Evolutionary conservation across 2,797 vertebrate species (phyloP), one percentile per base, ranked within the genome.

Genomic region (Hippoglossus hippoglossus): DNA sequence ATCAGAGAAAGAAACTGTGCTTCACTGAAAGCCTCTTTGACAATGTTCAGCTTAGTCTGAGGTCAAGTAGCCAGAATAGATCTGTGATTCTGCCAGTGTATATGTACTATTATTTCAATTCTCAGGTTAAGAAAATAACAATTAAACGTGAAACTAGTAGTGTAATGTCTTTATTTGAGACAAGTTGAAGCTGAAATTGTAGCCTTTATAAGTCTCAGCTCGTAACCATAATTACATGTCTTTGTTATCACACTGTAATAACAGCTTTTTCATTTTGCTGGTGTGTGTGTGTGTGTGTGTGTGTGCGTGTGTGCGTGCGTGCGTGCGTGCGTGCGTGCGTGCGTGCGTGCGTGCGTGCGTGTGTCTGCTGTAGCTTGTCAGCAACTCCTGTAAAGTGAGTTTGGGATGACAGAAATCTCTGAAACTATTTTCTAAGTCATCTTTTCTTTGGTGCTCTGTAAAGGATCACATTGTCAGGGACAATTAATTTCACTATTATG

Each of bases 241-340:
- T 52, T 51, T 62, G 28, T 62, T 44, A 64, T 76, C 21, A 46
- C 28, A 52, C n/a, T 72, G 53, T 55, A 71, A 71, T 54, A 56
- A 28, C 18, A 59, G 24, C 39, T 65, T 31, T 61, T 53, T 67
- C 11, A 36, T 36, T 39, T 10, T 28, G 26, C 3, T 28, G 28
- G 28, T 28, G 28, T 7, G 6, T 28, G 28, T 28, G 28, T 28
- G 28, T 28, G 28, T 7, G 7, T 31, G 28, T 31, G 28, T 31
- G 28, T 31, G 26, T 28, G 26, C 28, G 26, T 28, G 26, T 28
- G 26, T 28, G 26, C 28, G 26, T 28, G 26, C 28, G 26, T 28
- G 26, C 28, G 26, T 28, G 26, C 28, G 26, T 28, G 26, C 28
- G 26, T 28, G 26, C 28, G 26, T 28, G 28, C 28, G 6, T 28